These are phyloP conservation scores for Selenia dentaria DNA, from an alignment of 2,888 invertebrate species.

Conservation along the genomic window DNA sequence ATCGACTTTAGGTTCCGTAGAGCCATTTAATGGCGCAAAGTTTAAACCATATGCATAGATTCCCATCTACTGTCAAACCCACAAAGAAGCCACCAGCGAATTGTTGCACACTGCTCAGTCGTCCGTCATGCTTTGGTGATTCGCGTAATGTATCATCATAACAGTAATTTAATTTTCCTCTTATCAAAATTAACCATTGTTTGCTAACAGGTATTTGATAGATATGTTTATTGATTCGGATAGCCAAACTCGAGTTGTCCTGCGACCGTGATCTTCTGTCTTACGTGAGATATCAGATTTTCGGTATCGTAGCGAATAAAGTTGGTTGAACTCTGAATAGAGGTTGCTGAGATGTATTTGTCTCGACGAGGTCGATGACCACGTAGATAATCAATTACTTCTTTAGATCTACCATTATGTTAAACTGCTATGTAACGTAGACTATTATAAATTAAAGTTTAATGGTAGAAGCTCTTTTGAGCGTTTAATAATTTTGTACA, in stretches of 20 bases:
- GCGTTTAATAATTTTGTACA: no score
- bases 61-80: no score
- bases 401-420: slow-evolving; percentile 15
- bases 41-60: no score
- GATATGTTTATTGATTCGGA: slow-evolving; percentile 42
- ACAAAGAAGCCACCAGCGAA: slow-evolving; percentile 1
- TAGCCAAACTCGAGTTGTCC: slow-evolving; percentile 22
- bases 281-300: slow-evolving; percentile 22
- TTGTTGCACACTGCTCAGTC: slow-evolving; percentile 22
- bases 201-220: slow-evolving; percentile 37
- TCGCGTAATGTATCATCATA: slow-evolving; percentile 42
- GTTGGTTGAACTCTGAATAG: slow-evolving; percentile 39
- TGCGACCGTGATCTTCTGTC: no score
- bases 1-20: no score
- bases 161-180: slow-evolving; percentile 46
- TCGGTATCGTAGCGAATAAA: slow-evolving; percentile 22
- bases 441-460: no score
- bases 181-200: slow-evolving; percentile 48
- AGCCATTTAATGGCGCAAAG: no score
- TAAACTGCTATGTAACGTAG: no score
- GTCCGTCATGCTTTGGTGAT: slow-evolving; percentile 40
- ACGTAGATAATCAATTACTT: slow-evolving; percentile 28
- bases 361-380: slow-evolving; percentile 36
- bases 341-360: slow-evolving; percentile 35
- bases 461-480: no score